Percentiles rank a stretch among this genome's conserved stretches.
Evolutionary conservation across 2,888 invertebrate genomes (phyloP).

Genomic region (Metopia argyrocephala): DNA sequence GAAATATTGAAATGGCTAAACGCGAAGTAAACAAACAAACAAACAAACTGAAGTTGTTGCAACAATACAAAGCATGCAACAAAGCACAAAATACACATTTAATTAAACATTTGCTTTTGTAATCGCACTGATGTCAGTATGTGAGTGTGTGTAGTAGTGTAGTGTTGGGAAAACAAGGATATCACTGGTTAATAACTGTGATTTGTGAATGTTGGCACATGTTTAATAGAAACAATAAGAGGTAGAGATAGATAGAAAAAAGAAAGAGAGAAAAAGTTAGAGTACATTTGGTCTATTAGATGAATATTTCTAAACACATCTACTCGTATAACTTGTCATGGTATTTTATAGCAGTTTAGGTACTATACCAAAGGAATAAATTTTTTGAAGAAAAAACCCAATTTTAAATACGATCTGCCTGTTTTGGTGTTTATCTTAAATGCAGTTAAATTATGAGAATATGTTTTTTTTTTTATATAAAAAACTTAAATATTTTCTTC

Average conservation of each 20-base stretch:
- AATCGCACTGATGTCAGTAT: no score
- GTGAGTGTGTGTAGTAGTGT: not conserved
- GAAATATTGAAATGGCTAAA: slow-evolving; percentile 77
- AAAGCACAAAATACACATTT: not conserved
- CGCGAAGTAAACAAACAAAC: slow-evolving; percentile 59
- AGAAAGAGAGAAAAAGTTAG: slow-evolving; percentile 19
- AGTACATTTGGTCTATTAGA: slow-evolving; percentile 29
- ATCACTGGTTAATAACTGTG: slow-evolving; percentile 67
- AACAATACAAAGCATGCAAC: slow-evolving; percentile 20
- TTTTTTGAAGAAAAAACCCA: no score
- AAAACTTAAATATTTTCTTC: not conserved
- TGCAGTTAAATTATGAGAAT: not conserved
- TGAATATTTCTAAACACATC: not conserved
- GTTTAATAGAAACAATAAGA: no score
- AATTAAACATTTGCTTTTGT: not conserved
- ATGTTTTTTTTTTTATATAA: not conserved
- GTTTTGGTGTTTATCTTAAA: not conserved
- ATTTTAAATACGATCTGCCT: slow-evolving; percentile 21
- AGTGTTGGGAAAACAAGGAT: slow-evolving; percentile 56
- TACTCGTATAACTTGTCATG: no score
- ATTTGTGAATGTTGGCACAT: slow-evolving; percentile 67
- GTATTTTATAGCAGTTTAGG: no score
- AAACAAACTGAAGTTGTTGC: slow-evolving; percentile 21
- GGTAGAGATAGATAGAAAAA: no score
- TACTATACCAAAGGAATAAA: slow-evolving; percentile 17